Base-by-base conservation (phyloP, 37 sponge, comb jelly and placozoan species). In the Haliclona indistincta region DNA sequence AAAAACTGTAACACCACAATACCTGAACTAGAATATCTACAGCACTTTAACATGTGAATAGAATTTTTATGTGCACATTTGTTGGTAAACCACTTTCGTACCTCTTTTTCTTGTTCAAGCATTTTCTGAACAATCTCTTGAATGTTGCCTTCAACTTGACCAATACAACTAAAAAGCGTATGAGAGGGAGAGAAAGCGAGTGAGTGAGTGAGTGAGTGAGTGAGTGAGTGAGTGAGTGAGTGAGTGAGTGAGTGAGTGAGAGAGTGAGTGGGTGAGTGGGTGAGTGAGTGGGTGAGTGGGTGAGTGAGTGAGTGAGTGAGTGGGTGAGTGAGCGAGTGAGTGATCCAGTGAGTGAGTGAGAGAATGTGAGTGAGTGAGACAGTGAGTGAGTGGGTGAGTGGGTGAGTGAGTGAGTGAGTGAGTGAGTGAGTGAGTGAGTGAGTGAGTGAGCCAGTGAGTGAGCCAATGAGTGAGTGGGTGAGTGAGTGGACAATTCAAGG, bases 101-200 rank as follows among this genome's bases (percentile, higher is more conserved):
- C 78, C 68, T 77, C 85, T 54, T 64, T 29, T 66, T 85, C 85
- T 33, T 73, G 39, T 22, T 77, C 60, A 19, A 85, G 38, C 78
- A 85, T 85, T 29, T 77, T 85, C 29, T 3, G 11, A 23, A 85
- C 71, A 22, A 77, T 54, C 35, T 77, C 85, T 35, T 47, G 42
- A 52, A 85, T 56, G 49, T 77, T 85, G 20, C 35, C 33, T 37
- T 77, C 56, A 52, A 85, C 85, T 40, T 85, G 85, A 28, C 70
- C 78, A 45, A 75, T 64, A 54, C 85, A 85, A 5, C 85, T 84
- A 62, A 15, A 75, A 37, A 30, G 22, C 0, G 54, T 54, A 58
- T 92, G 80, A 49, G 87, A 35, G 2, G 87, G 49, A 63, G 42
- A n/a, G n/a, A n/a, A n/a, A n/a, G n/a, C n/a, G n/a, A n/a, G n/a